Evolutionary conservation across 2,888 invertebrate species (phyloP).

Genomic region (Drepana falcataria): DNA sequence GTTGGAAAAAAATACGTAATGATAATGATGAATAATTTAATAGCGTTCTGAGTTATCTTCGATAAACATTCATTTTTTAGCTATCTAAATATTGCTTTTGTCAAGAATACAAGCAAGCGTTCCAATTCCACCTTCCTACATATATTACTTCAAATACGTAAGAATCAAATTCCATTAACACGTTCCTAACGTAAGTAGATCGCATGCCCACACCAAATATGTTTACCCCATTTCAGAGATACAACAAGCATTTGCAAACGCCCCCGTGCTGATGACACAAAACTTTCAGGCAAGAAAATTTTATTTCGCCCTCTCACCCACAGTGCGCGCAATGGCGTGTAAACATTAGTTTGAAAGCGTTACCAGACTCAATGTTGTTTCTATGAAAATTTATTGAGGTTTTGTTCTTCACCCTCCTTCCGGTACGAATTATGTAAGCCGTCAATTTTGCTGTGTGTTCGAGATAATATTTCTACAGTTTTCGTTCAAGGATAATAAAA

Average conservation of each 20-base stretch:
- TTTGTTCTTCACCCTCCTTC: neutral
- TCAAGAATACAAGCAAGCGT: no score
- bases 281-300: neutral
- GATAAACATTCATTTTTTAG: no score
- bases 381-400: slow-evolving; percentile 34
- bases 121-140: no score
- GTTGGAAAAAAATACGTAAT: no score
- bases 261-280: neutral
- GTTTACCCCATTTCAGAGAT: neutral
- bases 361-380: slow-evolving; percentile 23
- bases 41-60: no score
- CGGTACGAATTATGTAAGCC: neutral
- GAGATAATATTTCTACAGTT: neutral
- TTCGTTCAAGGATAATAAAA: neutral
- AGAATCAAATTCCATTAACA: no score
- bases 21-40: no score
- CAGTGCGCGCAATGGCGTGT: slow-evolving; percentile 32
- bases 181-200: no score
- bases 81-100: no score
- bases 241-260: neutral
- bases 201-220: no score
- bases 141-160: no score
- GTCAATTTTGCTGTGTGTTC: neutral
- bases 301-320: neutral
- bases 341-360: slow-evolving; percentile 35